Evolutionary conservation across 2,797 vertebrate species (phyloP).

Genomic region (Trachurus trachurus): DNA sequence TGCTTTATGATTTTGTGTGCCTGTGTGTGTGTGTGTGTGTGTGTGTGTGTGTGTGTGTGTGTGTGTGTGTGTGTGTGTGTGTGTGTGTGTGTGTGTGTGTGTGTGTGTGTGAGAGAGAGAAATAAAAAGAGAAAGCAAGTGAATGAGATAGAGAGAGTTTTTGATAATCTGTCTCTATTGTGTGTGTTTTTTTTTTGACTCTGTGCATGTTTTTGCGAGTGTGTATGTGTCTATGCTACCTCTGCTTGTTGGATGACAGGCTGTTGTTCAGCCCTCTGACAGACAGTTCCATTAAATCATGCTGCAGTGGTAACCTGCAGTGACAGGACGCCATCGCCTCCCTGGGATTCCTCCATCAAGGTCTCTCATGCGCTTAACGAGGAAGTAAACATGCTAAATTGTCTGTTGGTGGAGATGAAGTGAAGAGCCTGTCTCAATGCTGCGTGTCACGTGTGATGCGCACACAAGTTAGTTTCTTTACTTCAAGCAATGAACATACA

Average conservation of each 20-base stretch:
- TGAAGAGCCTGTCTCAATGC: slow-evolving; percentile 62
- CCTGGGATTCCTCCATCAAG: slow-evolving; percentile 79
- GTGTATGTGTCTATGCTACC: slow-evolving; percentile 50
- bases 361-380: slow-evolving; percentile 83
- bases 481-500: slow-evolving; percentile 23
- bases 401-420: slow-evolving; percentile 72
- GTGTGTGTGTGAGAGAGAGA: background rate
- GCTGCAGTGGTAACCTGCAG: slow-evolving; percentile 78
- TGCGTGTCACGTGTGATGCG: slow-evolving; percentile 53
- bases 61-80: background rate
- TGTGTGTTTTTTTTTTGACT: slow-evolving; percentile 17
- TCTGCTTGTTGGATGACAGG: slow-evolving; percentile 69
- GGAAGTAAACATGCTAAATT: slow-evolving; percentile 86
- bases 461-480: slow-evolving; percentile 29
- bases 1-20: slow-evolving; percentile 37
- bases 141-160: slow-evolving; percentile 28
- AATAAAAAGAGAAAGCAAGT: background rate
- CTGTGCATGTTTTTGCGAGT: slow-evolving; percentile 16
- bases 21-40: background rate
- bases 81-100: background rate
- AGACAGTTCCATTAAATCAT: slow-evolving; percentile 88
- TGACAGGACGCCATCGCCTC: slow-evolving; percentile 81
- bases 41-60: background rate
- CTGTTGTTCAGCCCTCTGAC: slow-evolving; percentile 79
- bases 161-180: slow-evolving; percentile 54